Evolutionary conservation across 2,113 vertebrate species (phyloP), one percentile per base, ranked within the genome.

Genomic region (Seriola quinqueradiata): DNA sequence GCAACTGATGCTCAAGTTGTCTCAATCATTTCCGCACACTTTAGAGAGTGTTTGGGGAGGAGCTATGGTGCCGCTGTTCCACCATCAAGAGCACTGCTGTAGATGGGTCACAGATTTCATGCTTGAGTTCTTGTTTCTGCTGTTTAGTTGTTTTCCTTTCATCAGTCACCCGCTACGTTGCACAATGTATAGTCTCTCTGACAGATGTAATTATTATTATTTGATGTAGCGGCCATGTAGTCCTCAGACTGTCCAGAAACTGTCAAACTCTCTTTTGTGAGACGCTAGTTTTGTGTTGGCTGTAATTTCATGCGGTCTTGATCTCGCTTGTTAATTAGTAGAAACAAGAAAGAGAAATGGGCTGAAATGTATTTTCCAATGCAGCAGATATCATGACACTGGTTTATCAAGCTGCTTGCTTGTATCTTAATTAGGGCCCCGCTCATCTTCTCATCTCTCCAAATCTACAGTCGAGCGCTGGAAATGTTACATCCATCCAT

Each of bases 301-400:
- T 95, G 94, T 96, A 95, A 97, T 97, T 97, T 96, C 95, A 96
- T 93, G 94, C 95, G 95, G 95, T 92, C 94, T 86, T 96, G 95
- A 96, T 96, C 96, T 87, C 79, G 94, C 95, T 96, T 93, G 96
- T 92, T 94, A 96, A 95, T 96, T 98, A 97, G 97, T 95, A 92
- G 89, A 28, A 95, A 94, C 95, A 95, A 95, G 95, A 55, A 95
- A 95, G 94, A 96, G 95, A 94, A 89, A 95, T 92, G 92, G 92
- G 88, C 94, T 93, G 93, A 95, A 96, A 95, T 92, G 93, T 86
- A 93, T 93, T 95, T 96, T 95, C 95, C 94, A 95, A 94, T 87
- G 92, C 93, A 83, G 92, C 93, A 93, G 92, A 94, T 95, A 94
- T 96, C 86, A 76, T 95, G 95, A 95, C 95, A 94, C 92, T 94